Evolutionary conservation across 2,113 vertebrate genomes (phyloP).

Genomic region (Atractosteus spatula): DNA sequence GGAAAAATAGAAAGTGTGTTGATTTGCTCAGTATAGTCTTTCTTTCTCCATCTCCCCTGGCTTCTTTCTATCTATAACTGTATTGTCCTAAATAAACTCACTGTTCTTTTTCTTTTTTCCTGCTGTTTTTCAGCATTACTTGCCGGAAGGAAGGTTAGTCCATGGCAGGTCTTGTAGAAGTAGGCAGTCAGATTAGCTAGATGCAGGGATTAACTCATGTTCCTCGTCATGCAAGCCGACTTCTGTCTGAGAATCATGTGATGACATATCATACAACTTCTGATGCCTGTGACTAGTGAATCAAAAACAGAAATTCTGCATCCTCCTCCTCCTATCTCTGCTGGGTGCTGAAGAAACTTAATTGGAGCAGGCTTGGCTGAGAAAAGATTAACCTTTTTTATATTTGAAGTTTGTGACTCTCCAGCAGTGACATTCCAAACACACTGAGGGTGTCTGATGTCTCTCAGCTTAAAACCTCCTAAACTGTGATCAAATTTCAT

Average conservation of each 20-base stretch:
- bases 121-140: background rate
- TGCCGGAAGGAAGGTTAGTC: background rate
- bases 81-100: background rate
- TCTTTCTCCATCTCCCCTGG: no score
- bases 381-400: background rate
- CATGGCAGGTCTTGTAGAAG: background rate
- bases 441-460: no score
- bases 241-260: conserved; percentile 2
- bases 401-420: conserved; percentile 2
- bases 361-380: background rate
- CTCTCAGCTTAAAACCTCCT: no score
- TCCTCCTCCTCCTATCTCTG: background rate
- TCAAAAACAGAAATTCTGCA: no score
- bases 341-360: background rate
- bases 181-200: background rate
- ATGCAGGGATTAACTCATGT: background rate
- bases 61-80: no score
- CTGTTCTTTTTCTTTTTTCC: background rate
- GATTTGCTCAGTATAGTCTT: no score
- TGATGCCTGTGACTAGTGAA: background rate
- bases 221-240: background rate
- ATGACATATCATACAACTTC: background rate
- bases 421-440: background rate
- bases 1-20: no score
- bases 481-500: no score